Base-by-base conservation (phyloP, 2,797 vertebrate genomes). In the Harpagifer antarcticus region DNA sequence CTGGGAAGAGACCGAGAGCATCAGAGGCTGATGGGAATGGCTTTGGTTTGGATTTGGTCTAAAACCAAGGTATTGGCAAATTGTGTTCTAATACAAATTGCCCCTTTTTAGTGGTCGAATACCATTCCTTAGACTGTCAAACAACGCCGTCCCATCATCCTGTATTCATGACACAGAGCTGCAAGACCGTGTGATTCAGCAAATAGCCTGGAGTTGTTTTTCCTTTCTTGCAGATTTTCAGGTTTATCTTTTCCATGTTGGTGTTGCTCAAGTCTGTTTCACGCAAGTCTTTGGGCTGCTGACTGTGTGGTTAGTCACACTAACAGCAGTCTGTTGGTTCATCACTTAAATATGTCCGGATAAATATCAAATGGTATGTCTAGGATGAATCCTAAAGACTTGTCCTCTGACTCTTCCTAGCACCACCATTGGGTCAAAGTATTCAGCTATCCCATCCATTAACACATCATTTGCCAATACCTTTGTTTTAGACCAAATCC, bases 111-210 rank as follows among this genome's bases (percentile, higher is more conserved):
- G 27, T 27, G 27, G 27, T 27, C 27, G 5, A 27, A 27, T 27
- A 27, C 27, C 27, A 1, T 27, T 5, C 4, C 27, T 27, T 5
- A 5, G 27, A 27, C 4, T 27, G 4, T 27, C 27, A 27, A 27
- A 27, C 27, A 27, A 27, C 4, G 27, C 27, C 27, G 27, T 27
- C 27, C 27, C 4, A 27, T 27, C 27, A 5, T 27, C 27, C 4
- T 27, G 27, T 52, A 53, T 72, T 79, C 43, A 78, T 72, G n/a
- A 83, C 31, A 9, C 13, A 1, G 52, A 54, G 59, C 52, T 42
- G 23, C 49, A 48, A 58, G 57, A 80, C 44, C 55, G 47, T 59
- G 79, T 72, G 23, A 62, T 52, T 75, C 40, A 68, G 54, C 53
- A 44, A 53, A 33, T 45, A 23, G 42, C 73, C 56, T 57, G 33